phyloP scores from a whole-genome alignment of 2,797 vertebrate genomes.

The Melopsittacus undulatus region DNA sequence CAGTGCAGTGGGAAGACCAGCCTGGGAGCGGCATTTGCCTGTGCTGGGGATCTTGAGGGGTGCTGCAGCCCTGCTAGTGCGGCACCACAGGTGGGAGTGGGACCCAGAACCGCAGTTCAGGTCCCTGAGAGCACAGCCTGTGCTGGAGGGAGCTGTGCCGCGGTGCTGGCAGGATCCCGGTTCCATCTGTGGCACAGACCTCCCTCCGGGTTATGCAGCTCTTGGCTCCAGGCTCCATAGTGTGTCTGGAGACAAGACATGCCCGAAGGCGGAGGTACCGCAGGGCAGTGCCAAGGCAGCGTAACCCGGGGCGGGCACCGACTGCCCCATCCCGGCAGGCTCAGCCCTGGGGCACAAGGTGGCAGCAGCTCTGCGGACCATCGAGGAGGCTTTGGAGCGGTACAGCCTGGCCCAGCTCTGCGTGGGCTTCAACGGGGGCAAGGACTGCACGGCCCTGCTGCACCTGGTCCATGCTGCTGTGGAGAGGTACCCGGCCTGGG shows the following conservation, averaged over 20 bases:
- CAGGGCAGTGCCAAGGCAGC: not conserved
- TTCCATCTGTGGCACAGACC: not conserved
- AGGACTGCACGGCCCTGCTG: conserved; percentile 94
- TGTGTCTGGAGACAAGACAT: not conserved
- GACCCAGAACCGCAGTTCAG: not conserved
- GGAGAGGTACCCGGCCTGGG: conserved; percentile 79
- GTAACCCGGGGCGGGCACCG: not conserved
- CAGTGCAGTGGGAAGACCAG: not conserved
- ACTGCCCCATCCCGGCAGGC: conserved; percentile 72
- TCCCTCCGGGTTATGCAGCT: not conserved
- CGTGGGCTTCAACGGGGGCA: conserved; percentile 95
- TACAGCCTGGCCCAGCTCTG: conserved; percentile 85
- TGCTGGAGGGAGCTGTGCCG: not conserved
- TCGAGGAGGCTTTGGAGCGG: conserved; percentile 85
- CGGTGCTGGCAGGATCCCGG: not conserved
- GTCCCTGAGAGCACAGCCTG: not conserved
- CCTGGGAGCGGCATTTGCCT: not conserved
- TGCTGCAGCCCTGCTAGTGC: not conserved
- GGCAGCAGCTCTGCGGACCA: conserved; percentile 81
- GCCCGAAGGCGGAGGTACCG: rapidly evolving
- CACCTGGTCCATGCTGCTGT: conserved; percentile 90
- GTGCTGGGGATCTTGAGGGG: not conserved
- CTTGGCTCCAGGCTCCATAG: not conserved
- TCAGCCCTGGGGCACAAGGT: conserved; percentile 87
- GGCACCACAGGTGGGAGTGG: not conserved